These are phyloP conservation scores for Sitobion miscanthi DNA, from an alignment of 1,140 invertebrate species.

Conservation along the genomic window DNA sequence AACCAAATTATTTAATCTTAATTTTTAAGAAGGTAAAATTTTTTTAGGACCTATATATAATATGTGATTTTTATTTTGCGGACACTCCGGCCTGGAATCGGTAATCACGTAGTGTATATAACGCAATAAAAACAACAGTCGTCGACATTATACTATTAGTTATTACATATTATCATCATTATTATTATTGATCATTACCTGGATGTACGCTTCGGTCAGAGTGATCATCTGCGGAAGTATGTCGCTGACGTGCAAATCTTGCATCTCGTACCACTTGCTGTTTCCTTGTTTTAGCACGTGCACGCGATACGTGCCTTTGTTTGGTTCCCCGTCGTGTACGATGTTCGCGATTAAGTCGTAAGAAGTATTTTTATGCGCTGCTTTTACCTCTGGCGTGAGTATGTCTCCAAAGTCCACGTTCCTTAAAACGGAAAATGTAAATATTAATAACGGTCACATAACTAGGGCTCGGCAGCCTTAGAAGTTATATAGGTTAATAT, in stretches of 20 bases:
- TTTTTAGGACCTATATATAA: neutral
- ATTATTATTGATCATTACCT: conserved; percentile 65
- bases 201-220: conserved; percentile 97
- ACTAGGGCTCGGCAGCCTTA: neutral
- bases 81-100: too few species aligned
- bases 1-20: too few species aligned
- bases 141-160: neutral
- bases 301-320: conserved; percentile 91
- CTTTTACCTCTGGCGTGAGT: conserved; percentile 82
- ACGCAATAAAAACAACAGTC: neutral
- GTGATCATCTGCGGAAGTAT: conserved; percentile 99
- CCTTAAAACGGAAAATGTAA: conserved; percentile 66
- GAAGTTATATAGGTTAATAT: neutral
- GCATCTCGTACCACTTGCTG: conserved; percentile 91
- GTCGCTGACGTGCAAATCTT: conserved; percentile 97
- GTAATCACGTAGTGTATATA: too few species aligned
- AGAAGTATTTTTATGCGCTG: conserved; percentile 78
- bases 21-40: neutral
- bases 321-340: conserved; percentile 96
- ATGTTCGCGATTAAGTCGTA: conserved; percentile 98
- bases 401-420: conserved; percentile 98
- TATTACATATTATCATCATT: neutral
- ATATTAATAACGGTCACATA: neutral
- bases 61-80: neutral
- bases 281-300: conserved; percentile 92